phyloP scores from a whole-genome alignment of 2,888 invertebrate genomes.

The Hyalella azteca region DNA sequence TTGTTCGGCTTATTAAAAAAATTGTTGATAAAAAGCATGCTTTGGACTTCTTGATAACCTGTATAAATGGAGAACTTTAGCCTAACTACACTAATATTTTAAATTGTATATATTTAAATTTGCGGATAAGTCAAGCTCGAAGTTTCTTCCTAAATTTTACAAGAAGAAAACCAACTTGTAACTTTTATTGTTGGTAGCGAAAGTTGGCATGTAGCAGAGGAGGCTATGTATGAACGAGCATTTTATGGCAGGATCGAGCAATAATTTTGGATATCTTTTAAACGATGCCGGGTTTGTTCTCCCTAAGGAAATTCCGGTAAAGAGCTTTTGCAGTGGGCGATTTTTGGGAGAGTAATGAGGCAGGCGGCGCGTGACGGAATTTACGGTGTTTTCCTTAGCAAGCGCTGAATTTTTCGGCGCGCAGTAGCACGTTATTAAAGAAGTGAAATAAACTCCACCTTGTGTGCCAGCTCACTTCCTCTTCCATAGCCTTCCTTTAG shows the following conservation, averaged over 20 bases:
- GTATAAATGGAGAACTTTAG: too few relatives aligned
- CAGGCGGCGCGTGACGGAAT: slow-evolving; percentile 28
- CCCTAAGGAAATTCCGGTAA: slow-evolving; percentile 34
- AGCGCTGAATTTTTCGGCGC: slow-evolving; percentile 20
- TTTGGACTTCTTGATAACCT: too few relatives aligned
- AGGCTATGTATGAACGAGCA: neutral
- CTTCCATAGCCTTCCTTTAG: neutral
- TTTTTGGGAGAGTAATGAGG: slow-evolving; percentile 36
- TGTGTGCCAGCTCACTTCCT: slow-evolving; percentile 14
- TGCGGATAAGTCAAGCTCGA: too few relatives aligned
- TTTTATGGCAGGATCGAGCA: neutral
- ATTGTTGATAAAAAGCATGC: too few relatives aligned
- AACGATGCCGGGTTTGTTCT: neutral
- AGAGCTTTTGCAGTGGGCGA: slow-evolving; percentile 35
- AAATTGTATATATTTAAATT: too few relatives aligned
- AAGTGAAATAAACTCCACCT: neutral
- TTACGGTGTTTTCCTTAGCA: slow-evolving; percentile 33
- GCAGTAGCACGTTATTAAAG: slow-evolving; percentile 36
- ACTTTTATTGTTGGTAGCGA: too few relatives aligned
- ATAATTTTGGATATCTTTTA: slow-evolving; percentile 17
- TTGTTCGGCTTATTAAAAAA: too few relatives aligned
- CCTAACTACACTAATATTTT: too few relatives aligned
- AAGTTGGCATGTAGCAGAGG: neutral
- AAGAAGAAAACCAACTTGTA: too few relatives aligned
- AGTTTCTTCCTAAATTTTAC: too few relatives aligned